Evolutionary conservation across 2,888 invertebrate species (phyloP).

Genomic region (Sinopyrophorus schimmeli): DNA sequence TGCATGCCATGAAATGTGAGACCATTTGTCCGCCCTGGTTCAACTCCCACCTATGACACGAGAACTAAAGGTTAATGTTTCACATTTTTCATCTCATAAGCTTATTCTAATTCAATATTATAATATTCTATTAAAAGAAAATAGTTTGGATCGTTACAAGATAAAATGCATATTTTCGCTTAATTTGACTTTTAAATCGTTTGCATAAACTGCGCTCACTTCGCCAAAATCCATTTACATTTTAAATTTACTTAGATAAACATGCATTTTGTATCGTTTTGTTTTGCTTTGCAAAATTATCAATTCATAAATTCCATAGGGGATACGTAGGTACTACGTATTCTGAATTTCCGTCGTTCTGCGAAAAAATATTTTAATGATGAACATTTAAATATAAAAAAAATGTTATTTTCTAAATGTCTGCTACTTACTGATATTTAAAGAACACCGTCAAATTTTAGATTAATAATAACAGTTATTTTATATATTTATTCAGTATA

Average conservation of each 20-base stretch:
- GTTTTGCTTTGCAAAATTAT: slow-evolving; percentile 15
- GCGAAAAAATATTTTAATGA: too few relatives aligned
- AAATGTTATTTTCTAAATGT: too few relatives aligned
- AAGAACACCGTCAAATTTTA: too few relatives aligned
- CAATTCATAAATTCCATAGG: slow-evolving; percentile 16
- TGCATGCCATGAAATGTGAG: slow-evolving; percentile 37
- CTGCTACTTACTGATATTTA: too few relatives aligned
- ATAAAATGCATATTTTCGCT: slow-evolving; percentile 26
- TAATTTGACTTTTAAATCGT: slow-evolving; percentile 32
- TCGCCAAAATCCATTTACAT: slow-evolving; percentile 30
- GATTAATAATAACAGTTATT: too few relatives aligned
- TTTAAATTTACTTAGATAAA: slow-evolving; percentile 28
- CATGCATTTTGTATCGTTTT: slow-evolving; percentile 24
- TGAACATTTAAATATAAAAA: too few relatives aligned
- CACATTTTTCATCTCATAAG: slow-evolving; percentile 29
- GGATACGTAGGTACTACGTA: too few relatives aligned
- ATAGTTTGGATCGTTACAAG: slow-evolving; percentile 23
- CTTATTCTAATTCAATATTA: slow-evolving; percentile 26
- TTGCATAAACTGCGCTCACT: slow-evolving; percentile 26
- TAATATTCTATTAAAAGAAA: slow-evolving; percentile 20
- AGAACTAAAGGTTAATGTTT: slow-evolving; percentile 29
- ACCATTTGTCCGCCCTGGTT: slow-evolving; percentile 35
- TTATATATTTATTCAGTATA: too few relatives aligned
- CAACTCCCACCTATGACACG: slow-evolving; percentile 27
- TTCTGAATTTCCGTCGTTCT: too few relatives aligned